phyloP scores from a whole-genome alignment of 2,113 vertebrate genomes.

The Apaloderma vittatum region DNA sequence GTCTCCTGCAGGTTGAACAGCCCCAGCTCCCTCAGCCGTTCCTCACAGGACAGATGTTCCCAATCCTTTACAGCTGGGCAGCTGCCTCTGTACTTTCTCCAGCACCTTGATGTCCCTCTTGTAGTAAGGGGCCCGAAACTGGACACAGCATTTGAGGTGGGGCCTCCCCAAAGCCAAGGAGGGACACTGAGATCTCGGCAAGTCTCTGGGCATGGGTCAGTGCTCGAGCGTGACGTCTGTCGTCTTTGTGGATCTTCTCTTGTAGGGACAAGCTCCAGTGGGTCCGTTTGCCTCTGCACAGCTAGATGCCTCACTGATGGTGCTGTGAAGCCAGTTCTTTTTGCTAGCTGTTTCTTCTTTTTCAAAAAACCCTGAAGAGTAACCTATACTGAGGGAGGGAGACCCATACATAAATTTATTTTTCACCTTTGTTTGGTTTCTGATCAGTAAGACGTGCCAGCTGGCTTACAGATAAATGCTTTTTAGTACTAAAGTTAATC shows the following conservation, averaged over 20 bases:
- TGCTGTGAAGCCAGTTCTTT: not conserved
- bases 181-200: not conserved
- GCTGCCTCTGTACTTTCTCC: too few relatives aligned
- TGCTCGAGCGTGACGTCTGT: rapidly evolving
- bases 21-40: too few relatives aligned
- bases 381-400: rapidly evolving
- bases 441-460: not conserved
- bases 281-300: not conserved
- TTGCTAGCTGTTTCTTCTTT: not conserved
- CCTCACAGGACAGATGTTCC: too few relatives aligned
- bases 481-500: not conserved
- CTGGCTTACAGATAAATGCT: not conserved
- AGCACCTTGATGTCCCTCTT: too few relatives aligned
- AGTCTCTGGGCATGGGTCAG: rapidly evolving
- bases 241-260: not conserved
- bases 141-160: too few relatives aligned
- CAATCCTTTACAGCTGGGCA: too few relatives aligned
- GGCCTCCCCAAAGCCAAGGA: too few relatives aligned
- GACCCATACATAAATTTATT: not conserved
- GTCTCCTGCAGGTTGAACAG: too few relatives aligned
- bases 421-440: not conserved
- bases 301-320: not conserved
- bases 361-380: not conserved
- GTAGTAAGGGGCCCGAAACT: too few relatives aligned
- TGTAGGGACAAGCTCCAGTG: not conserved